A percentile compares a stretch with the other conserved stretches of the same genome.
Evolutionary conservation across 2,113 vertebrate genomes (phyloP).

Genomic region (Trematocara variabile): DNA sequence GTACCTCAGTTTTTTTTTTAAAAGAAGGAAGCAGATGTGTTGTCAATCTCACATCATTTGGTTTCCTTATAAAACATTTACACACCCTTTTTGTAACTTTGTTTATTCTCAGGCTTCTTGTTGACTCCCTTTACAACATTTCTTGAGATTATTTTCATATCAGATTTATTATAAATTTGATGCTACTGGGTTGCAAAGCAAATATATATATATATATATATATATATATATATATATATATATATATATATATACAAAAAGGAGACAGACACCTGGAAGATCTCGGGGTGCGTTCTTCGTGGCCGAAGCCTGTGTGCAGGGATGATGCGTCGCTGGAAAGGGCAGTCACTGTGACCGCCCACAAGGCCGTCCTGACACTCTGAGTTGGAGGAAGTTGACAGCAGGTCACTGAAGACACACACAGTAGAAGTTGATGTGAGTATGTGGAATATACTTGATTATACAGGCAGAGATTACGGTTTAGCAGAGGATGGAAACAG

Average conservation of each 20-base stretch:
- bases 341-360: conserved; percentile 75
- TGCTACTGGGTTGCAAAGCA: not conserved
- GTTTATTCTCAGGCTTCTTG: not conserved
- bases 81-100: not conserved
- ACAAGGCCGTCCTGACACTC: conserved; percentile 84
- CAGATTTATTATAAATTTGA: not conserved
- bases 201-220: not conserved
- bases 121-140: not conserved
- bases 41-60: not conserved
- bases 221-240: not conserved
- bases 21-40: not conserved
- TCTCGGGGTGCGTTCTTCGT: conserved; percentile 85
- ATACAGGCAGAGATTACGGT: not conserved
- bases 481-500: not conserved
- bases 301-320: conserved; percentile 81
- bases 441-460: not conserved
- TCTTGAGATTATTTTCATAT: not conserved
- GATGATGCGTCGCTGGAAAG: conserved; percentile 87
- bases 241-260: not conserved
- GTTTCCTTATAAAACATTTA: not conserved
- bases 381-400: conserved; percentile 88
- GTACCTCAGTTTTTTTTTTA: not conserved
- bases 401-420: conserved; percentile 78
- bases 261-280: conserved; percentile 76
- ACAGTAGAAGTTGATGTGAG: not conserved